Evolutionary conservation across 2,888 invertebrate genomes (phyloP), one percentile per base, ranked within the genome.

Genomic region (Chloroclysta siterata): DNA sequence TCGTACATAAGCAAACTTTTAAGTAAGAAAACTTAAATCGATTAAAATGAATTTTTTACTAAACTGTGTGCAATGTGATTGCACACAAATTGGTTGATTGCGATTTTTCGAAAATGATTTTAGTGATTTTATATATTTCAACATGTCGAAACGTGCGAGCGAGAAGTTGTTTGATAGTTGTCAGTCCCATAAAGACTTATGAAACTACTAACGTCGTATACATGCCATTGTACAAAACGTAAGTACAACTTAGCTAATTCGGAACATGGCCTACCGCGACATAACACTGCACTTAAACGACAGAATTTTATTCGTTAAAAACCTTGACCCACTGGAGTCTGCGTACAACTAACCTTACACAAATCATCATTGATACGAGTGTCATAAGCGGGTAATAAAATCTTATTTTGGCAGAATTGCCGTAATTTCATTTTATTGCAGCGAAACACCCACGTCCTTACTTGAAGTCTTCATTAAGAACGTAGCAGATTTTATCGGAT

Each of bases 391-490:
- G 13, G 44, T 48, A 57, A 51, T 61, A 55, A 59, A 59, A 55
- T 22, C 61, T 65, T 52, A 1, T 65, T 65, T 65, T 61, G 61
- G 65, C 41, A 55, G 42, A 51, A 62, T 61, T 61, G 15, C 54
- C 13, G 52, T 55, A 51, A 65, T 61, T 61, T 61, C 41, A 22
- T 61, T 65, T 65, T 65, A 61, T 65, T 61, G 48, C 48, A 33
- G 50, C 39, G 53, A 57, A 58, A 65, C 65, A 58, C 58, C 65
- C 58, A 61, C 61, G 14, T 50, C 52, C 52, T 56, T 65, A 39
- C 39, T 28, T 58, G 47, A 60, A 46, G 60, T 28, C 58, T 58
- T 55, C 17, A 51, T 58, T 54, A 52, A 59, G 52, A 51, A 54
- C 53, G 41, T 15, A 15, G 11, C 10, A 44, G 47, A 39, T 56